Base-by-base conservation (phyloP, 2,113 vertebrate species). In the Percina caprodes region DNA sequence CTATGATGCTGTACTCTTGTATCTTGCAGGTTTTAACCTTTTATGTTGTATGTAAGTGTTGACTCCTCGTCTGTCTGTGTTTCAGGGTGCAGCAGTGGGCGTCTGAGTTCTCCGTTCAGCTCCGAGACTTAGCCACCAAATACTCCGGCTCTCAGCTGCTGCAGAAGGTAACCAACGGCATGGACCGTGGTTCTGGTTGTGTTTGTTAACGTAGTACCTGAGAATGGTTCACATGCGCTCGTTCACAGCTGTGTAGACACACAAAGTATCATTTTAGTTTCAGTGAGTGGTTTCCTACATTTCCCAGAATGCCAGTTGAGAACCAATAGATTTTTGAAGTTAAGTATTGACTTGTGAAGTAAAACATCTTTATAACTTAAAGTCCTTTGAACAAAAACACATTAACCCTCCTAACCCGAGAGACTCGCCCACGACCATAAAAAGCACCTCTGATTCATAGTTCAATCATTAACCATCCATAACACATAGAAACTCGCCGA, bases 31-130 rank as follows among this genome's bases (percentile, higher is more conserved):
- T 60, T 23, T 4, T 3, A n/a, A 30, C 35, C 3, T 12, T 35
- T 35, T 7, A 45, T 26, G 11, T 60, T 18, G 23, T 19, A 1
- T 65, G 42, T 21, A 13, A 11, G 14, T 23, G 4, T 35, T 49
- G 60, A 39, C n/a, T 13, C 45, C 18, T 4, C 61, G 9, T 51
- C 10, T 56, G 73, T 79, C 5, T 66, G 52, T 83, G 39, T 74
- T 66, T 77, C 86, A 99, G 98, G 72, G 97, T 99, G 89, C 98
- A 99, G 86, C 91, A 96, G 66, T 99, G 98, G 98, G 97, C 98
- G 16, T 89, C 95, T 15, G 73, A 89, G 56, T 94, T 99, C 15
- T 95, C 97, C 59, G 83, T 61, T 69, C 92, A 97, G 73, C 89
- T 99, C 5, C 95, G 94, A 66, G 92, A 94, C 19, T 21, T 95